Evolutionary conservation across 1,140 invertebrate species (phyloP).

Genomic region (Drosophila fuyamai): DNA sequence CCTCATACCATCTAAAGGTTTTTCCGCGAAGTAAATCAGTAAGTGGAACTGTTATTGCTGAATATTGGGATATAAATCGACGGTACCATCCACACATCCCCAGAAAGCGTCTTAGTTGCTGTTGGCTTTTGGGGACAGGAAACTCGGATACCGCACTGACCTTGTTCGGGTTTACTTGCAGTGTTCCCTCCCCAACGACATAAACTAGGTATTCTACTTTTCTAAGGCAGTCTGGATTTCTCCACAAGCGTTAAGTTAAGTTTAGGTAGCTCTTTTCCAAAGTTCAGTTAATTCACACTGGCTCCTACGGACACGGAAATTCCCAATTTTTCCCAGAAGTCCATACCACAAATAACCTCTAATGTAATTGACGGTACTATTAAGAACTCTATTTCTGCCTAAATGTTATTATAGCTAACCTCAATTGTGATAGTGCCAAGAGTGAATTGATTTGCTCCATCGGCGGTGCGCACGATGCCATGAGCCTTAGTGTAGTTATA

Average conservation of each 20-base stretch:
- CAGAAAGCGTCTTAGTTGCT: constrained; percentile 1
- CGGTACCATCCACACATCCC: not conserved
- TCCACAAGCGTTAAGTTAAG: not conserved
- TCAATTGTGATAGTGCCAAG: not conserved
- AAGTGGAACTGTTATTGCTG: no score
- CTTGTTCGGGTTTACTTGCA: not conserved
- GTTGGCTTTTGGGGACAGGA: not conserved
- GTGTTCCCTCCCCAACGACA: no score
- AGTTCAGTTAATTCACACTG: not conserved
- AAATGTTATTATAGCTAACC: not conserved
- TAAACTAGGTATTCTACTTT: constrained; percentile 1
- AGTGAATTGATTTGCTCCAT: not conserved
- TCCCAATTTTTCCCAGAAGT: not conserved
- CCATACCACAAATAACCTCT: not conserved
- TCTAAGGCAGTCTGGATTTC: not conserved
- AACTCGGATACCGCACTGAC: not conserved
- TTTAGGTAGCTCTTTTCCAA: not conserved
- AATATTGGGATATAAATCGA: no score
- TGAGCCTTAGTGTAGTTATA: not conserved
- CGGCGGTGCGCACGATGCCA: not conserved
- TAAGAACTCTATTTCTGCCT: constrained; percentile 3
- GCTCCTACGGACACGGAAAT: not conserved
- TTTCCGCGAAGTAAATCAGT: no score
- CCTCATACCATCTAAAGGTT: no score
- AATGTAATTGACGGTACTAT: constrained; percentile 1